These are phyloP conservation scores for Seriola quinqueradiata DNA, from an alignment of 2,113 vertebrate genomes.

Conservation along the genomic window DNA sequence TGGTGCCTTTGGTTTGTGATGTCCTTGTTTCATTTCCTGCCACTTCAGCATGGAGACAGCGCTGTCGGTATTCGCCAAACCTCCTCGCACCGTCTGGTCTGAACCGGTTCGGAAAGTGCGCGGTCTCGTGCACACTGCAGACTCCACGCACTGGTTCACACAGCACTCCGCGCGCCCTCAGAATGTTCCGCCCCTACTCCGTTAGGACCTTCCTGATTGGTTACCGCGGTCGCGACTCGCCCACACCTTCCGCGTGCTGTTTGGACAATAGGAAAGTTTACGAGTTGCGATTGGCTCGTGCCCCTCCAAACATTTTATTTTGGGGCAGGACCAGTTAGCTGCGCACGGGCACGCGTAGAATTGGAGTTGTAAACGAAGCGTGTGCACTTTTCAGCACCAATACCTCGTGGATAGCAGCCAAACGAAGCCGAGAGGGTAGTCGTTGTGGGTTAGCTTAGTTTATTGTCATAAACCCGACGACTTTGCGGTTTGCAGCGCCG, in stretches of 20 bases:
- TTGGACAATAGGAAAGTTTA: slow-evolving; percentile 29
- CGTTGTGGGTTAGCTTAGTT: slow-evolving; percentile 37
- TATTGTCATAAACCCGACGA: slow-evolving; percentile 40
- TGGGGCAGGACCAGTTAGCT: slow-evolving; percentile 66
- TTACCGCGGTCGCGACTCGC: not conserved
- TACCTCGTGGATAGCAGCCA: slow-evolving; percentile 80
- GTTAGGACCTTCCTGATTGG: slow-evolving; percentile 66
- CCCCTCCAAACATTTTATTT: slow-evolving; percentile 48
- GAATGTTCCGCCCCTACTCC: not conserved
- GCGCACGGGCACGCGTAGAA: slow-evolving; percentile 68
- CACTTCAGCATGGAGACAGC: slow-evolving; percentile 68
- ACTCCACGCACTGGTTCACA: slow-evolving; percentile 66
- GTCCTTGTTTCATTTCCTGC: slow-evolving; percentile 61
- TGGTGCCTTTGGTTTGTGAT: not conserved
- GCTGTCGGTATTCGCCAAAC: slow-evolving; percentile 66
- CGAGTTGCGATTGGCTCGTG: slow-evolving; percentile 67
- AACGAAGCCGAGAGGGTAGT: slow-evolving; percentile 37
- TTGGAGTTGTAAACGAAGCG: slow-evolving; percentile 84
- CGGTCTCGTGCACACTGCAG: slow-evolving; percentile 74
- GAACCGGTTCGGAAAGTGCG: slow-evolving; percentile 86
- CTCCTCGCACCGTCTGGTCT: slow-evolving; percentile 83
- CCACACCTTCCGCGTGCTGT: slow-evolving; percentile 39
- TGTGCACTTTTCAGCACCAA: slow-evolving; percentile 85
- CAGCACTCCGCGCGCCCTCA: slow-evolving; percentile 60
- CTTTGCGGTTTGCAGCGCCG: slow-evolving; percentile 41